These are phyloP conservation scores for Helicoverpa assulta DNA, from an alignment of 2,888 invertebrate species.

Conservation along the genomic window DNA sequence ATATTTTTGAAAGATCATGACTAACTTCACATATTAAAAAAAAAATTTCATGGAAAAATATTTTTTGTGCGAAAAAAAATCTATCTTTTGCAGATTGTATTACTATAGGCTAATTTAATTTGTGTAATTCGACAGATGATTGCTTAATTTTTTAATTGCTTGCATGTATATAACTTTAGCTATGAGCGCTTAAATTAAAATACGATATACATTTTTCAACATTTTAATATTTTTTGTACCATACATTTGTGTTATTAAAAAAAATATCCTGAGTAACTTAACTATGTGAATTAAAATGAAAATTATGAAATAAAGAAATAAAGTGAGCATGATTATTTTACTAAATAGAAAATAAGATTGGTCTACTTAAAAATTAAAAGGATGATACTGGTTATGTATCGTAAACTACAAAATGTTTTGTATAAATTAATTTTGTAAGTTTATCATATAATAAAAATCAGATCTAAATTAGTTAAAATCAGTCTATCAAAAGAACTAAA, in stretches of 20 bases:
- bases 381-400: slow-evolving; percentile 11
- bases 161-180: background rate
- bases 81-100: too few relatives aligned
- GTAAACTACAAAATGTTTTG: background rate
- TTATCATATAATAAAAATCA: slow-evolving; percentile 46
- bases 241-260: slow-evolving; percentile 7
- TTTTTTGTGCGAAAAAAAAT: too few relatives aligned
- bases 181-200: slow-evolving; percentile 11
- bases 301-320: background rate
- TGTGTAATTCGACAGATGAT: too few relatives aligned
- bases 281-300: slow-evolving; percentile 1
- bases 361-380: slow-evolving; percentile 64
- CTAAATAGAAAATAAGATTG: slow-evolving; percentile 51
- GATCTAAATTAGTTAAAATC: slow-evolving; percentile 54
- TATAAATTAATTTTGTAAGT: slow-evolving; percentile 13
- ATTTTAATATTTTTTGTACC: slow-evolving; percentile 23
- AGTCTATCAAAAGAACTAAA: slow-evolving; percentile 56
- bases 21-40: too few relatives aligned
- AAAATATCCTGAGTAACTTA: background rate
- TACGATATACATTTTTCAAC: slow-evolving; percentile 1
- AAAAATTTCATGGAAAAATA: too few relatives aligned
- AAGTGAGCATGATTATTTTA: slow-evolving; percentile 23
- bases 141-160: background rate
- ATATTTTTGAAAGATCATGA: too few relatives aligned
- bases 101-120: too few relatives aligned